Base-by-base conservation (phyloP, 2,888 invertebrate species). In the Troides aeacus region DNA sequence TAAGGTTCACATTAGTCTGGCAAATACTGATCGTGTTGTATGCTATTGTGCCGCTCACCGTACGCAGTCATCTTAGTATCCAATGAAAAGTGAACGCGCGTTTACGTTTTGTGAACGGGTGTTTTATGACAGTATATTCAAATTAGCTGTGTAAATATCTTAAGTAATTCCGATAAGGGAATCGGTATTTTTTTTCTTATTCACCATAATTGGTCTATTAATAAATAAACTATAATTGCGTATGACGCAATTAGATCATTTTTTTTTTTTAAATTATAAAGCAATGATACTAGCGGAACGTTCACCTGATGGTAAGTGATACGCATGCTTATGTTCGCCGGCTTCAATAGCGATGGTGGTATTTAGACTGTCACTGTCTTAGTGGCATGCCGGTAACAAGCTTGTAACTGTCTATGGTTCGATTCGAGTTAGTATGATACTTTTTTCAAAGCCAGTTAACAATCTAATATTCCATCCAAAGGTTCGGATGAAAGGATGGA, bases 51-150 rank as follows among this genome's bases (percentile, higher is more conserved):
- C 36, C n/a, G 53, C 53, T 56, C 10, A 62, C 23, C 56, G 62
- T 67, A 67, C 23, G 21, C 30, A 39, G 10, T 39, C 39, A 18
- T 21, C 10, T 24, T 12, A 30, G 50, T 63, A 18, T 59, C 23
- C 60, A 50, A 61, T 36, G 61, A 39, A 61, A 61, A 61, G 17
- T 66, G 21, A 30, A 53, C n/a, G 10, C 18, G 53, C 53, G 50
- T 66, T 56, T 61, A 53, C 5, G 53, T 56, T 21, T 7, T 1
- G 18, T 23, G 21, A 53, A 66, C 53, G 36, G 7, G 60, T 7
- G 21, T 66, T 66, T 24, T 64, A 30, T 50, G 60, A 66, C 42
- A 58, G 58, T 66, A 59, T 50, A 57, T 39, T 39, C 46, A 46
- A 62, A 62, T 62, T 17, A 62, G 42, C 21, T 23, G 23, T 23